Evolutionary conservation across 2,888 invertebrate species (phyloP), one percentile per base, ranked within the genome.

Genomic region (Osmoderma eremita): DNA sequence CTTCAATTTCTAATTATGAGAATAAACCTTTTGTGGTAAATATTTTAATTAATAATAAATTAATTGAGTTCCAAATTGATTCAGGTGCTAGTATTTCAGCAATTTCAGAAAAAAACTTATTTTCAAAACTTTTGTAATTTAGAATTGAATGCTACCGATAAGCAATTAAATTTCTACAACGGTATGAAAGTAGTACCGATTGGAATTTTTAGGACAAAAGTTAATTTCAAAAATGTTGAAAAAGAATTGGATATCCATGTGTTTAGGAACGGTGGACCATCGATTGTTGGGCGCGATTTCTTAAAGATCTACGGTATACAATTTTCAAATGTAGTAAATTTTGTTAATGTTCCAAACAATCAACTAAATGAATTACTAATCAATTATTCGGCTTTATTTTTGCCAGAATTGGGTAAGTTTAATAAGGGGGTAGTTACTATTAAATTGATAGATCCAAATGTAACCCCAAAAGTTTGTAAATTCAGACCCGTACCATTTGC

Each of bases 401-500:
- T 24, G 5, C 24, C 24, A 24, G 24, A 5, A 24, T 24, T 49
- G 13, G 49, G 49, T 20, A 49, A 49, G 10, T 49, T 49, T 49
- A 49, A 17, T 15, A 49, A 49, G 15, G 13, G 49, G 3, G 3
- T 24, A 24, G 24, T 24, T 4, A 24, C 3, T 3, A 24, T 24
- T 24, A 24, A 24, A 5, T 24, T 24, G 5, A 24, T 4, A 24
- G 3, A 24, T 4, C 24, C 24, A 24, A 5, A 24, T 24, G 24
- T 24, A 4, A 24, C 3, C 5, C 24, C 24, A 5, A 24, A 24
- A 24, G 3, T 24, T 24, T 24, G 24, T 67, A 69, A 36, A 67
- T 8, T 49, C n/a, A n/a, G 62, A 12, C 18, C 42, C 8, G 53
- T 72, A 1, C 71, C 73, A 1, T 73, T 68, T 62, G 65, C 69